Conservation (phyloP, 2,113 vertebrate genomes). For the Capreolus pygargus region DNA sequence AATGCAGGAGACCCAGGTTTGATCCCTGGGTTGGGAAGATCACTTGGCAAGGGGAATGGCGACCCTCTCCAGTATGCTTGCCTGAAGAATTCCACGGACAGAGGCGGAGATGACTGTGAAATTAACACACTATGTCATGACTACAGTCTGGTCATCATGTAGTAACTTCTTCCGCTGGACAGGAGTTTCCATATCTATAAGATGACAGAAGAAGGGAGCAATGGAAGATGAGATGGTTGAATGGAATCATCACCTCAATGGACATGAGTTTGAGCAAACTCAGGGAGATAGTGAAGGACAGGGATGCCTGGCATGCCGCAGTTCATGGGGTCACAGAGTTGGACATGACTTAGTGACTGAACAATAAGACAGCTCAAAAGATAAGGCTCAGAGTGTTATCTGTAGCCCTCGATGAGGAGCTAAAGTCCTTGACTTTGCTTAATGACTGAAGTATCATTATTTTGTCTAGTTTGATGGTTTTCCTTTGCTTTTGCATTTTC, state of each 20-base stretch:
- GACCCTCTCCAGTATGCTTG: background rate
- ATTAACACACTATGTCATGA: background rate
- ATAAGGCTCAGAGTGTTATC: background rate
- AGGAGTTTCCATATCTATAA: background rate
- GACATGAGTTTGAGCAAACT: background rate
- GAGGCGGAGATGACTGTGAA: accelerated
- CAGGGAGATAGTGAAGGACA: background rate
- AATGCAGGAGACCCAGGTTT: background rate
- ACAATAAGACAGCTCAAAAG: background rate
- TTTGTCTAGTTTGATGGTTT: background rate
- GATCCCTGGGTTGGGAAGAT: background rate
- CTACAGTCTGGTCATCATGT: background rate
- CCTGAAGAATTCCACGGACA: background rate
- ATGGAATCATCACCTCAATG: background rate
- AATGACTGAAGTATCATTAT: background rate
- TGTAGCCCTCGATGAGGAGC: background rate
- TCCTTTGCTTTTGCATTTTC: background rate
- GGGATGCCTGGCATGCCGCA: background rate
- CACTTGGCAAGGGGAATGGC: background rate
- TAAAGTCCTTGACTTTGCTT: background rate
- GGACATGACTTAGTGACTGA: background rate
- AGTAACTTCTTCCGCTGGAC: background rate
- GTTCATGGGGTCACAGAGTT: background rate
- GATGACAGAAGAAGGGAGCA: background rate
- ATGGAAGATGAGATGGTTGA: background rate